Conservation (phyloP, 2,888 invertebrate species). For the Andrena bicolor region DNA sequence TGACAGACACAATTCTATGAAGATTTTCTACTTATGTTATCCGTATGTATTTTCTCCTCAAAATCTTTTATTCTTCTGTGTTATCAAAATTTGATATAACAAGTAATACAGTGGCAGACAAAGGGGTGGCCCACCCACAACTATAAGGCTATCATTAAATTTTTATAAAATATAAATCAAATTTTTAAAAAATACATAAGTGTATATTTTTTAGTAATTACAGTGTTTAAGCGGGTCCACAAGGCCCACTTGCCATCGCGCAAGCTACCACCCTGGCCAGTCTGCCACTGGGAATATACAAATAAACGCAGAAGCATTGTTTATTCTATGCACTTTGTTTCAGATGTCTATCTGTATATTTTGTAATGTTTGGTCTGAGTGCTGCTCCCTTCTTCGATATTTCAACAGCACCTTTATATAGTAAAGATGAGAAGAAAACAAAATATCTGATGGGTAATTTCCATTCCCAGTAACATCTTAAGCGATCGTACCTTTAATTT, state of each 20-base stretch:
- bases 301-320: constrained; percentile 2
- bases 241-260: no score
- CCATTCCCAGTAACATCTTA: constrained; percentile 13
- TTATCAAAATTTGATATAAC: no score
- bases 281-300: neutral
- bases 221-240: no score
- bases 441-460: constrained; percentile 80
- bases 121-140: no score
- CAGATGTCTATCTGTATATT: constrained; percentile 90
- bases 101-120: no score
- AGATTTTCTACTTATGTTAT: constrained; percentile 94
- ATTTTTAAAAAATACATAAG: no score
- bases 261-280: no score
- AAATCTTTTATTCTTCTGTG: no score
- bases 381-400: constrained; percentile 92
- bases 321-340: constrained; percentile 69
- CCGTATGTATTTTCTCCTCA: constrained; percentile 90
- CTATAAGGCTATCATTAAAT: no score
- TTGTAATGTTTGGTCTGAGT: constrained; percentile 93
- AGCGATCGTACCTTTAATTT: constrained; percentile 26
- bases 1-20: constrained; percentile 91
- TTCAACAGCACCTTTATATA: constrained; percentile 81
- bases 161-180: no score
- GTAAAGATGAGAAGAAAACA: constrained; percentile 83
- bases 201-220: no score